Evolutionary conservation across 2,113 vertebrate species (phyloP).

Genomic region (Porphyrio hochstetteri): DNA sequence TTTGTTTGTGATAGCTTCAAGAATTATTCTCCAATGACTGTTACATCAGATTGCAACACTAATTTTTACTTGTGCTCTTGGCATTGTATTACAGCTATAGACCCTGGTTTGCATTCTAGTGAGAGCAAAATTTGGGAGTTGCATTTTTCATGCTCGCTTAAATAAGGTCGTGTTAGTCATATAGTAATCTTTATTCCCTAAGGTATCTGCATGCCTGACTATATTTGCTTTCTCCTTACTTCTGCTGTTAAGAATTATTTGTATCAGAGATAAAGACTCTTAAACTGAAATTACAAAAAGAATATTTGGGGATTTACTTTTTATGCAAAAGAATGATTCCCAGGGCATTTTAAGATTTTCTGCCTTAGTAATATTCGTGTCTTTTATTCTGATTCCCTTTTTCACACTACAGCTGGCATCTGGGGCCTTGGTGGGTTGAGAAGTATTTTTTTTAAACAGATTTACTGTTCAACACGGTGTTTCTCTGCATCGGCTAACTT

Average conservation of each 20-base stretch:
- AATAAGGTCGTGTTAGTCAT: neutral
- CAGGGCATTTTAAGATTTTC: neutral
- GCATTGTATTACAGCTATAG: neutral
- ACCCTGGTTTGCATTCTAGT: neutral
- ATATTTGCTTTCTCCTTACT: neutral
- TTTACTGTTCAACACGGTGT: neutral
- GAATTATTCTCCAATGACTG: neutral
- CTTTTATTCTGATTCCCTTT: neutral
- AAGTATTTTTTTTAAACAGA: neutral
- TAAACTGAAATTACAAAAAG: neutral
- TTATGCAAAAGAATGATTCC: neutral
- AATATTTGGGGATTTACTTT: accelerated
- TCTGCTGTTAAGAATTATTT: neutral
- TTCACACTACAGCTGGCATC: neutral
- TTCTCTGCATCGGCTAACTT: neutral
- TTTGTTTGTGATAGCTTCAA: neutral
- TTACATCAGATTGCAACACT: neutral
- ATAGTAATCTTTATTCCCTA: neutral
- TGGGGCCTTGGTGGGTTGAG: neutral
- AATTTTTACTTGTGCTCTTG: neutral
- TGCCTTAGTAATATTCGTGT: neutral
- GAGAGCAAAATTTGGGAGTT: neutral
- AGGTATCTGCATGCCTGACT: neutral
- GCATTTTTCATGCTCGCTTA: neutral
- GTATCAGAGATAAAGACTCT: neutral